Conservation (phyloP, 2,113 vertebrate genomes). For the Hassar affinis region DNA sequence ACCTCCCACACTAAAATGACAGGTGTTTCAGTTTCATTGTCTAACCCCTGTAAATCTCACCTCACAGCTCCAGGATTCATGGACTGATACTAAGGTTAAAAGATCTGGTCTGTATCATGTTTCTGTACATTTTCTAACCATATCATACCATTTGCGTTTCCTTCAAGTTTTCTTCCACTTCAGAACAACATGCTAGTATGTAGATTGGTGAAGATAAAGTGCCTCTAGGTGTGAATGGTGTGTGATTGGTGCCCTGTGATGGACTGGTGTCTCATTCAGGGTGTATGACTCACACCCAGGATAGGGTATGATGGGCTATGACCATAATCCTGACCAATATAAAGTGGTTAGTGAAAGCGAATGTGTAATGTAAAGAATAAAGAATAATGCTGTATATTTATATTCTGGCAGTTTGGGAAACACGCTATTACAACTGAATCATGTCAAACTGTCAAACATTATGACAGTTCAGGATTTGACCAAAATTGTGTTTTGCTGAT, state of each 20-base stretch:
- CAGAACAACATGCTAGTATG: not conserved
- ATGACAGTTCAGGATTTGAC: not conserved
- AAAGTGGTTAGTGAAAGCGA: not conserved
- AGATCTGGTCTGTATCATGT: not conserved
- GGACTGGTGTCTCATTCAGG: not conserved
- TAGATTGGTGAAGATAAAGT: not conserved
- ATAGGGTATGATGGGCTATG: not conserved
- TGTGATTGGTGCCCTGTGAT: not conserved
- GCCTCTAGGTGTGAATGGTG: not conserved
- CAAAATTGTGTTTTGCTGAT: not conserved
- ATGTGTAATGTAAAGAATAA: not conserved
- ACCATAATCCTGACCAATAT: not conserved
- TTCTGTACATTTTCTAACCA: not conserved
- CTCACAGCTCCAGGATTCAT: not conserved
- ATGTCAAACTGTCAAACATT: not conserved
- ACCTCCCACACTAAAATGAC: no score
- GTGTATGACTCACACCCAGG: not conserved
- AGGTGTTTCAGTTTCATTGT: no score
- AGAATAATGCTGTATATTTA: not conserved
- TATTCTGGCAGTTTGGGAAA: not conserved
- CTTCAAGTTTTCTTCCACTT: not conserved
- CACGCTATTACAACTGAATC: not conserved
- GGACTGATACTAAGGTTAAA: not conserved
- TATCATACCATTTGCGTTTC: not conserved
- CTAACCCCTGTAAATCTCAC: not conserved